Evolutionary conservation across 2,888 invertebrate genomes (phyloP).

Genomic region (Oasisia sp.): DNA sequence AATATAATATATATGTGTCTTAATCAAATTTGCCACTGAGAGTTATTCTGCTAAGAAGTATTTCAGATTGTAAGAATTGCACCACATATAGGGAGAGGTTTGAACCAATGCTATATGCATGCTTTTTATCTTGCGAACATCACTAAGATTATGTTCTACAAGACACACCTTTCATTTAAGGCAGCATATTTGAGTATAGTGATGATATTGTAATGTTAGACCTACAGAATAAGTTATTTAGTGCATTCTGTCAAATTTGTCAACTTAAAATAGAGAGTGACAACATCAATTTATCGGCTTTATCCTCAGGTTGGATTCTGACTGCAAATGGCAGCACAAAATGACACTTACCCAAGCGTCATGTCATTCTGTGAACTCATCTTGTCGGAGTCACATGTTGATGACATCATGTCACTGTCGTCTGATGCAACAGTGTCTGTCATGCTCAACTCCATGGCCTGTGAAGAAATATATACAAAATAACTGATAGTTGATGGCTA

Average conservation of each 20-base stretch:
- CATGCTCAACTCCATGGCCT: constrained; percentile 35
- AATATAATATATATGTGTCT: too few relatives aligned
- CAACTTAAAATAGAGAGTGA: not conserved
- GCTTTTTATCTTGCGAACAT: too few relatives aligned
- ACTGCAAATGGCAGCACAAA: not conserved
- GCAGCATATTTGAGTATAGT: not conserved
- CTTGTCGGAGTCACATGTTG: constrained; percentile 19
- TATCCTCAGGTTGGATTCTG: not conserved
- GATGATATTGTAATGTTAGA: not conserved
- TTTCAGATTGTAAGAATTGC: too few relatives aligned
- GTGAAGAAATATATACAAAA: not conserved
- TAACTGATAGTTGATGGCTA: not conserved
- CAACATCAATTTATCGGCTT: not conserved
- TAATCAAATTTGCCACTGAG: too few relatives aligned
- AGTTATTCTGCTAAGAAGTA: too few relatives aligned
- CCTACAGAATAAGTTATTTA: not conserved
- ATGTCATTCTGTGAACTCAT: not conserved
- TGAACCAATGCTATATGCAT: too few relatives aligned
- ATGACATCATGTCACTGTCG: constrained; percentile 8
- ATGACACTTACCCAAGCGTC: not conserved
- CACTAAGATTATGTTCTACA: not conserved
- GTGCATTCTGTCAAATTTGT: too few relatives aligned
- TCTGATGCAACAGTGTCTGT: constrained; percentile 26
- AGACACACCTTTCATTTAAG: not conserved
- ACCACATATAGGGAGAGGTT: too few relatives aligned